Evolutionary conservation across 2,888 invertebrate genomes (phyloP).

Genomic region (Exocentrus adspersus): DNA sequence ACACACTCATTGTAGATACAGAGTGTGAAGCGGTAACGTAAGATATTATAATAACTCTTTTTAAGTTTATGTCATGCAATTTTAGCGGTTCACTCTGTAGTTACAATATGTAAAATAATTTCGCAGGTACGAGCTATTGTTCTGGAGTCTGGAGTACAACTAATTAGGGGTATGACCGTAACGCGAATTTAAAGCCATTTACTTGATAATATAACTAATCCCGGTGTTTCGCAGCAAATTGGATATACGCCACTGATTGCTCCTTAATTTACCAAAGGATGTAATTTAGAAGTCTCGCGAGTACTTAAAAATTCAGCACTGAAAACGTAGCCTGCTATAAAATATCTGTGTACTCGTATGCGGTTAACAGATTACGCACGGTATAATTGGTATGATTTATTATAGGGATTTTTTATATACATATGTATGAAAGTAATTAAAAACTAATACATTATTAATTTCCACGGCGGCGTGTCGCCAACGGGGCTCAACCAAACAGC

Average conservation of each 20-base stretch:
- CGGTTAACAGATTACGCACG: not conserved
- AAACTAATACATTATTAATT: not conserved
- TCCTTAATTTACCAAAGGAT: slow-evolving; percentile 26
- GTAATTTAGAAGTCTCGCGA: slow-evolving; percentile 23
- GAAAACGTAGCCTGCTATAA: not conserved
- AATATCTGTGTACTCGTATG: no score
- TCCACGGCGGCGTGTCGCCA: not conserved
- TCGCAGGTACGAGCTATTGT: slow-evolving; percentile 11
- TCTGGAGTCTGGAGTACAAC: slow-evolving; percentile 16
- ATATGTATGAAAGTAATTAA: not conserved
- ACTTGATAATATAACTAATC: slow-evolving; percentile 21
- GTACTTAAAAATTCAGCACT: not conserved
- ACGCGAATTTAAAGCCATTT: slow-evolving; percentile 13
- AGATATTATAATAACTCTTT: no score
- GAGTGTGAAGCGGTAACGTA: not conserved
- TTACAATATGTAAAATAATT: slow-evolving; percentile 23
- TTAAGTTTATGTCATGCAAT: no score
- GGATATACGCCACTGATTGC: slow-evolving; percentile 30
- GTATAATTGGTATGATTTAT: not conserved
- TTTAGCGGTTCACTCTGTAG: no score
- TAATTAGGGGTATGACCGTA: slow-evolving; percentile 18
- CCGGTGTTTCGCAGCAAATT: slow-evolving; percentile 15
- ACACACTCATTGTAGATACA: not conserved
- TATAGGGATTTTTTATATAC: not conserved
- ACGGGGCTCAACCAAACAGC: not conserved